Conservation (phyloP, 2,888 invertebrate species). For the Diarsia brunnea region DNA sequence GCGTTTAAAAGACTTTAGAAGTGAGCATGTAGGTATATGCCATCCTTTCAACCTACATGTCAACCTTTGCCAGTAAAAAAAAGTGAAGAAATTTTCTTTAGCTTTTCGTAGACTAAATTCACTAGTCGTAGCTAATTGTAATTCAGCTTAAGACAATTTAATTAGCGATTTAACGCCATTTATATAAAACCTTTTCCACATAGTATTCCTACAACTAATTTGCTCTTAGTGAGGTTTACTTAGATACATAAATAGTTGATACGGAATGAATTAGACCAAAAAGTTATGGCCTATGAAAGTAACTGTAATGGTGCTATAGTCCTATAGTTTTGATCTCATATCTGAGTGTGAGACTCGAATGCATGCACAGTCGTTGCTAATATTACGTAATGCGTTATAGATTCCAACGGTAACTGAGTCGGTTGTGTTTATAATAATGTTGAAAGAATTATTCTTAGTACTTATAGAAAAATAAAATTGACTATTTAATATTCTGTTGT, state of each 20-base stretch:
- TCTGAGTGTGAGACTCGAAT: slow-evolving; percentile 83
- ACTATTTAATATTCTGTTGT: slow-evolving; percentile 76
- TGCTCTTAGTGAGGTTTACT: slow-evolving; percentile 62
- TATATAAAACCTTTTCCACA: slow-evolving; percentile 51
- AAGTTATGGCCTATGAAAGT: slow-evolving; percentile 88
- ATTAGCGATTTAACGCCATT: slow-evolving; percentile 50
- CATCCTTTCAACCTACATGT: slow-evolving; percentile 14
- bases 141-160: slow-evolving; percentile 52
- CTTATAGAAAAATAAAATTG: slow-evolving; percentile 88
- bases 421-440: slow-evolving; percentile 88
- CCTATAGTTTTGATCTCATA: slow-evolving; percentile 89
- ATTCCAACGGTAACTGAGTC: slow-evolving; percentile 81
- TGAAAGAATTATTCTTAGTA: slow-evolving; percentile 87
- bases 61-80: slow-evolving; percentile 18
- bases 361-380: slow-evolving; percentile 79
- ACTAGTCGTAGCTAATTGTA: slow-evolving; percentile 63
- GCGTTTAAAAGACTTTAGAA: slow-evolving; percentile 26
- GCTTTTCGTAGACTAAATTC: slow-evolving; percentile 49
- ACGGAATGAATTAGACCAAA: slow-evolving; percentile 86
- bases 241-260: slow-evolving; percentile 63
- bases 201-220: slow-evolving; percentile 53
- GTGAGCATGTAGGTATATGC: slow-evolving; percentile 13
- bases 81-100: slow-evolving; percentile 36
- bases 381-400: slow-evolving; percentile 73
- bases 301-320: slow-evolving; percentile 90